These are phyloP conservation scores for Podocnemis expansa DNA, from an alignment of 2,113 vertebrate genomes.

Conservation along the genomic window DNA sequence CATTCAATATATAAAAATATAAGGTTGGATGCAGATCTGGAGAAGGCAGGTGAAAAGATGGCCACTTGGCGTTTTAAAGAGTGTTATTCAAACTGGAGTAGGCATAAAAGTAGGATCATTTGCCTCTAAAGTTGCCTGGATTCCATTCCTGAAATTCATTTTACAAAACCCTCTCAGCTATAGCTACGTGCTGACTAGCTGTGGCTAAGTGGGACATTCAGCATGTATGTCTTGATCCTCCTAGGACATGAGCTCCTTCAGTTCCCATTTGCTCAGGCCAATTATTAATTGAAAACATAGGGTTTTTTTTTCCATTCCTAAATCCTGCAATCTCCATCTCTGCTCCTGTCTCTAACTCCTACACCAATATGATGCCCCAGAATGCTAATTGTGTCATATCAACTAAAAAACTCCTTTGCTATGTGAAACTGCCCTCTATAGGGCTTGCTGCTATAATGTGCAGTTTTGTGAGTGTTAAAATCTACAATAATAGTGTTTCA, in stretches of 20 bases:
- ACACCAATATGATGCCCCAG: not conserved
- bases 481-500: not conserved
- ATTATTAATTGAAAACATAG: not conserved
- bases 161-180: not conserved
- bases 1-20: not conserved
- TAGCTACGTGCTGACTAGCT: not conserved
- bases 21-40: not conserved
- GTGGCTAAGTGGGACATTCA: not conserved
- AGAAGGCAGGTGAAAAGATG: not conserved
- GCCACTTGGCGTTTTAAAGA: not conserved
- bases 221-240: not conserved
- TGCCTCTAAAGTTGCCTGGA: not conserved
- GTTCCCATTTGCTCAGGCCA: not conserved
- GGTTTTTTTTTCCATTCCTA: not conserved
- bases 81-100: not conserved
- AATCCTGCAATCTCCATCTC: not conserved
- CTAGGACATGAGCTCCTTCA: not conserved
- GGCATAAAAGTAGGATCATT: not conserved
- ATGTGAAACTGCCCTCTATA: not conserved
- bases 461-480: not conserved
- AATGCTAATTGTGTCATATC: not conserved
- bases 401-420: not conserved
- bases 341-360: not conserved
- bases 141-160: not conserved
- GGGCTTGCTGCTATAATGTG: not conserved